A percentile compares a stretch with the other conserved stretches of the same genome.
phyloP scores from a whole-genome alignment of 2,888 invertebrate genomes.

The Epinotia nisella region DNA sequence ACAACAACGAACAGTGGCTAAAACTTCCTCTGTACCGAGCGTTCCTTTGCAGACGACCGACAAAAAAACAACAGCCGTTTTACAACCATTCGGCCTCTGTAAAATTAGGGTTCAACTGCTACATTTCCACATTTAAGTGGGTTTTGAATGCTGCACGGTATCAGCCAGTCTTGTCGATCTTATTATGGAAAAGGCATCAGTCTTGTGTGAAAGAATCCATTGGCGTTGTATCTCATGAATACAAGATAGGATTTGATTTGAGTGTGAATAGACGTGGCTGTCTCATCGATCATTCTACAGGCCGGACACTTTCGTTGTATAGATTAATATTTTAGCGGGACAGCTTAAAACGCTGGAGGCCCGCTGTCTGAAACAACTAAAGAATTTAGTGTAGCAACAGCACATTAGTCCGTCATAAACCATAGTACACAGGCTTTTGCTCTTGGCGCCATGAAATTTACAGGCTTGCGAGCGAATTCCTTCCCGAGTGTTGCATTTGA shows the following conservation, averaged over 20 bases:
- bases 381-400: neutral
- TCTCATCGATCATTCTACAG: conserved; percentile 37
- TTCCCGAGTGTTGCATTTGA: conserved; percentile 34
- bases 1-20: conserved; percentile 58
- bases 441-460: conserved; percentile 1
- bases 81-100: conserved; percentile 39
- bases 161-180: conserved; percentile 11
- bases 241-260: conserved; percentile 30
- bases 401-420: neutral
- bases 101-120: conserved; percentile 28
- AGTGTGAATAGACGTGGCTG: conserved; percentile 31
- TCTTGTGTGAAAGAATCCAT: conserved; percentile 26
- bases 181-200: conserved; percentile 30
- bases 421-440: neutral
- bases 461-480: conserved; percentile 29
- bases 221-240: conserved; percentile 40
- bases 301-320: conserved; percentile 34
- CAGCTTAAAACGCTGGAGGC: neutral
- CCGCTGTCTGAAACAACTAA: neutral
- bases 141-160: conserved; percentile 21
- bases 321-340: conserved; percentile 33
- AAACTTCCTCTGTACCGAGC: conserved; percentile 56
- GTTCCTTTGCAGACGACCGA: conserved; percentile 48
- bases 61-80: conserved; percentile 39
- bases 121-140: conserved; percentile 30